A percentile compares a stretch with the other conserved stretches of the same genome.
Evolutionary conservation across 2,797 vertebrate genomes (phyloP).

Genomic region (Masticophis lateralis): DNA sequence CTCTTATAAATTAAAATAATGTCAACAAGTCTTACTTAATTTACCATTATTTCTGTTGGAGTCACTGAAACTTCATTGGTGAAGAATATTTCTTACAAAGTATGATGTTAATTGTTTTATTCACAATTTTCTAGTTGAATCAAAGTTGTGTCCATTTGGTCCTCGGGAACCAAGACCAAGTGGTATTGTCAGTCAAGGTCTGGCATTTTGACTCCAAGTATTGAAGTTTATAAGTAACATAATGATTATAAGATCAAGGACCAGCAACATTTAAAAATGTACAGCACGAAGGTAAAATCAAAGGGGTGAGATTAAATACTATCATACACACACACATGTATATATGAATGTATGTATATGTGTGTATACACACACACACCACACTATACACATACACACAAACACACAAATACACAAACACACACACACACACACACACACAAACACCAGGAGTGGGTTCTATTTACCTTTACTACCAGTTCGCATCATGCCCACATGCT

Average conservation of each 20-base stretch:
- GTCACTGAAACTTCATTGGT: fast-evolving
- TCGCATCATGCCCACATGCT: too few species aligned
- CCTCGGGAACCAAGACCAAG: neutral
- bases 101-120: neutral
- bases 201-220: too few species aligned
- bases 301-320: neutral
- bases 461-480: too few species aligned
- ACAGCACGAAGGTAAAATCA: neutral
- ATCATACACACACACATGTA: neutral
- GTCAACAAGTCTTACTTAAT: neutral
- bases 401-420: too few species aligned
- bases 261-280: neutral
- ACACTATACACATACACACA: too few species aligned
- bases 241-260: neutral
- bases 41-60: neutral
- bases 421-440: too few species aligned
- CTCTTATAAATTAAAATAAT: neutral
- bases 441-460: too few species aligned
- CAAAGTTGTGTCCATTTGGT: neutral
- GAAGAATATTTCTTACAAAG: neutral
- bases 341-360: too few species aligned
- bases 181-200: neutral
- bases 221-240: neutral
- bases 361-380: too few species aligned
- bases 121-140: neutral